Evolutionary conservation across 2,113 vertebrate genomes (phyloP).

Genomic region (Oxygymnocypris stewartii): DNA sequence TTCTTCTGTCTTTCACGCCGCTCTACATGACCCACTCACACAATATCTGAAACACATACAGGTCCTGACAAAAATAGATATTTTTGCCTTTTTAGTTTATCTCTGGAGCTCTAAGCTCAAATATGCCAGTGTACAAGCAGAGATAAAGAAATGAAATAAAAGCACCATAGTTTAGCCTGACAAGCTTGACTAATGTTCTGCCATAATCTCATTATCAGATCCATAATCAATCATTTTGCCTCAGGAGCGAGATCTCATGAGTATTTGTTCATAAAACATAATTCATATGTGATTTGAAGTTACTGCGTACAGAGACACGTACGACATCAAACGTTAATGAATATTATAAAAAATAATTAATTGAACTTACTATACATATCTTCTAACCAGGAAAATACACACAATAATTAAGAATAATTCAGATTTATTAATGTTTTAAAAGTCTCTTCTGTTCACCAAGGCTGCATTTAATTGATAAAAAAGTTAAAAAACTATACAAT

Average conservation of each 20-base stretch:
- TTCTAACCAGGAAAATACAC: background rate
- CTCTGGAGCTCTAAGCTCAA: background rate
- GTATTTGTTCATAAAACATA: background rate
- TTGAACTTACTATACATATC: background rate
- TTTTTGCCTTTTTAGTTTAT: background rate
- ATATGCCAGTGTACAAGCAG: background rate
- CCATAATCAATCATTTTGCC: background rate
- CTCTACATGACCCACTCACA: background rate
- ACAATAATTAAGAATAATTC: background rate
- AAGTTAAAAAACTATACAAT: too few species aligned
- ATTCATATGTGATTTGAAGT: background rate
- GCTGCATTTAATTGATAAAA: too few species aligned
- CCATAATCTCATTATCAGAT: background rate
- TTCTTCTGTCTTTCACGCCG: background rate
- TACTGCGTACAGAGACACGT: background rate
- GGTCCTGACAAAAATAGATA: background rate
- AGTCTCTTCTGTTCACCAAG: too few species aligned
- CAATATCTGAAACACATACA: background rate
- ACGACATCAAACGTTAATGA: background rate
- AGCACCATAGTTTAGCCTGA: conserved; percentile 7
- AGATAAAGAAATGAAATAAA: background rate
- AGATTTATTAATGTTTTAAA: too few species aligned
- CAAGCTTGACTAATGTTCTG: background rate
- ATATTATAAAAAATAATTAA: background rate
- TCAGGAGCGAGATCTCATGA: background rate